Evolutionary conservation across 2,113 vertebrate genomes (phyloP).

Genomic region (Hemiprocne comata): DNA sequence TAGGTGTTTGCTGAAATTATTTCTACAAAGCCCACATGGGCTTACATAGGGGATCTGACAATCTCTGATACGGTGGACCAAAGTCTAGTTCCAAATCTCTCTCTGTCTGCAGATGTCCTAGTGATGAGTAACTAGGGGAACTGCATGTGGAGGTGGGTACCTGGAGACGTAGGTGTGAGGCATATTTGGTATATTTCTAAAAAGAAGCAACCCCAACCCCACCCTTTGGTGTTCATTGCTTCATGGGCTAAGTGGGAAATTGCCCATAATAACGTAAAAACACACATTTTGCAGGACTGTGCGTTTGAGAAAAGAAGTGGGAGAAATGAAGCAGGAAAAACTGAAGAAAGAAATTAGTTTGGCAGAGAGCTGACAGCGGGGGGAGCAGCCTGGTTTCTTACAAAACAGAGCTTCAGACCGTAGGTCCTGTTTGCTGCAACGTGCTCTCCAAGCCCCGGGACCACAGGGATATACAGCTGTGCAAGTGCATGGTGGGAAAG

Average conservation of each 20-base stretch:
- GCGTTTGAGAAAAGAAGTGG: not conserved
- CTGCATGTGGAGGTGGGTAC: not conserved
- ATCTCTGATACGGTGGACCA: not conserved
- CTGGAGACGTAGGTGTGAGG: not conserved
- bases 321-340: not conserved
- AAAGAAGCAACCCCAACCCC: not conserved
- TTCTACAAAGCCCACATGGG: not conserved
- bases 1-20: not conserved
- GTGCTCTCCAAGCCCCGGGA: fast-evolving
- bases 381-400: not conserved
- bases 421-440: fast-evolving
- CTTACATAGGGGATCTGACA: not conserved
- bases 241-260: fast-evolving
- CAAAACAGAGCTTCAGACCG: fast-evolving
- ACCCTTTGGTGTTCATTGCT: not conserved
- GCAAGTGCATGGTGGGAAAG: not conserved
- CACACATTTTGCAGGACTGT: not conserved
- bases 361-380: not conserved
- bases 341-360: not conserved
- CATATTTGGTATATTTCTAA: not conserved
- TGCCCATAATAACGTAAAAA: fast-evolving
- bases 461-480: not conserved
- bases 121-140: not conserved
- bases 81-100: not conserved
- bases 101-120: not conserved